Evolutionary conservation across 2,797 vertebrate genomes (phyloP), one percentile per base, ranked within the genome.

Genomic region (Alosa sapidissima): DNA sequence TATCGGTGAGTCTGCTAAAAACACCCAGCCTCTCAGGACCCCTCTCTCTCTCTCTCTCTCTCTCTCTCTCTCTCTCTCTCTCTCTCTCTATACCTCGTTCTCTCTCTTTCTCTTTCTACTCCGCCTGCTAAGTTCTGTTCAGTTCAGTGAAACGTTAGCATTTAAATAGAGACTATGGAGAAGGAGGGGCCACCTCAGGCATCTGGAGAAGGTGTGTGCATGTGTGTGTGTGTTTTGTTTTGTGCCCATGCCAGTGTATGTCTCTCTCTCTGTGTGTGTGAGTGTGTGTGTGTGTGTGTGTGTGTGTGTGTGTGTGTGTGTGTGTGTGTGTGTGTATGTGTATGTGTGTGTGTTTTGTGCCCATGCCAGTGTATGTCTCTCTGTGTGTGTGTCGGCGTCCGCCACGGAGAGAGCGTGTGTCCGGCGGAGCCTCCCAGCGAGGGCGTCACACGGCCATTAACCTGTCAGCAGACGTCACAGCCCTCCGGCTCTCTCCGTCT

Each of bases 391-490:
- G 72, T 72, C 62, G 33, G 62, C 68, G 7, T 78, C 41, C 47
- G 72, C 41, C 72, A 78, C 36, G 19, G 41, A 78, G 86, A 75
- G 87, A 85, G 87, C 88, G 89, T 87, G 85, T 19, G 84, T 89
- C 88, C 90, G 86, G 88, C 90, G 16, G 16, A 47, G 41, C 72
- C 47, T 90, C 87, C 62, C 91, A 90, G 92, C 90, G 89, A 91
- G 36, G 91, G 89, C 94, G 85, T 62, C 82, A 90, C 92, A 88
- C 89, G 93, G 84, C 91, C 89, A 91, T 92, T 91, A 87, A 93
- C 88, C 91, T 90, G 89, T 91, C 92, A 92, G 89, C 89, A 89
- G 89, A 85, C 90, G 91, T 78, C 72, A 78, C 72, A 78, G 86
- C 89, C 93, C 88, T 87, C 88, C 85, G 86, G 90, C 90, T 93